These are phyloP conservation scores for Rhea pennata DNA, from an alignment of 2,113 vertebrate species.

Conservation along the genomic window DNA sequence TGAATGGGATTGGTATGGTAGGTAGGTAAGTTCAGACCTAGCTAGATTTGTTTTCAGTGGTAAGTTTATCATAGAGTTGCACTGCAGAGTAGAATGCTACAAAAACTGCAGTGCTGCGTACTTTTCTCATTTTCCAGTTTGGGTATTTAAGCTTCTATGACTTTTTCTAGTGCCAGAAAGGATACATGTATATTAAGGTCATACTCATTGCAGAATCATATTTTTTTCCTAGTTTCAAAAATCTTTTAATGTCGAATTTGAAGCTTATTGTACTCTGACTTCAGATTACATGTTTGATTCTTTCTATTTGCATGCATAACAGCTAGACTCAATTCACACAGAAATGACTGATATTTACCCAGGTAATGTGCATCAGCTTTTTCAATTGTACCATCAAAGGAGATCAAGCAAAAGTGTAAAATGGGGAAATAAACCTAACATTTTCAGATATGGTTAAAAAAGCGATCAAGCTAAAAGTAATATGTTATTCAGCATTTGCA, in stretches of 20 bases:
- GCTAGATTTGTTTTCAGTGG: not conserved
- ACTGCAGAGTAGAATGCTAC: not conserved
- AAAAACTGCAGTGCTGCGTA: not conserved
- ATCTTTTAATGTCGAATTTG: not conserved
- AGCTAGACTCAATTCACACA: not conserved
- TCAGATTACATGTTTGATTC: not conserved
- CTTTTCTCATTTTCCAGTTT: slow-evolving; percentile 8
- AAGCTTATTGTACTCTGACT: not conserved
- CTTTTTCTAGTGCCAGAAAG: slow-evolving; percentile 11
- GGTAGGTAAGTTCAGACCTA: not conserved
- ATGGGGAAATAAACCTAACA: not conserved
- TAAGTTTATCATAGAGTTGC: not conserved
- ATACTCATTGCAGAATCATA: not conserved
- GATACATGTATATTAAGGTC: not conserved
- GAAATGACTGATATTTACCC: not conserved
- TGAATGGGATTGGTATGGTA: not conserved
- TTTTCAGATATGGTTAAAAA: not conserved
- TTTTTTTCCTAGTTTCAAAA: not conserved
- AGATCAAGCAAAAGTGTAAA: not conserved
- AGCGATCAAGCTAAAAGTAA: not conserved
- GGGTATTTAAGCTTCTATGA: not conserved
- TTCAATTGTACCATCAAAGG: not conserved
- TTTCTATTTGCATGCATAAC: not conserved
- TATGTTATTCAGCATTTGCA: not conserved
- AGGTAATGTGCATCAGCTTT: not conserved